phyloP scores from a whole-genome alignment of 92 coral and sea anemone genomes.

The Actinernus sp. region DNA sequence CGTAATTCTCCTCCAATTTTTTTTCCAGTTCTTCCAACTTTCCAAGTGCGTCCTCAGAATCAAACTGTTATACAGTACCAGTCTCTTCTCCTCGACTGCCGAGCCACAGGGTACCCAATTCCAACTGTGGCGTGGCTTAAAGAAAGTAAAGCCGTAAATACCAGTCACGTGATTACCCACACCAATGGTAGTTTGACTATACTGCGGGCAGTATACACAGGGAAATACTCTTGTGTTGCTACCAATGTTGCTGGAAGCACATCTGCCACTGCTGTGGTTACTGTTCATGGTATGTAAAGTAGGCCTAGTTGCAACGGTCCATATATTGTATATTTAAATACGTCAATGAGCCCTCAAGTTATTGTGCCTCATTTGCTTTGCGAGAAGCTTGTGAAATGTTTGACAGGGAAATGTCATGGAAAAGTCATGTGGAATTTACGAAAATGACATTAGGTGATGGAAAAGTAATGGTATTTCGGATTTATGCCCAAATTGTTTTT shows the following conservation, averaged over 20 bases:
- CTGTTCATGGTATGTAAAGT: constrained; percentile 91
- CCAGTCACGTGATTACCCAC: constrained; percentile 63
- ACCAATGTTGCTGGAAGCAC: constrained; percentile 77
- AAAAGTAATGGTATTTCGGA: too few relatives aligned
- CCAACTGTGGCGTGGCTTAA: constrained; percentile 84
- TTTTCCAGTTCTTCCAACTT: constrained; percentile 86
- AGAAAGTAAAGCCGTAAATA: constrained; percentile 53
- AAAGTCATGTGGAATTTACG: too few relatives aligned
- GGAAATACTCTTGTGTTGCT: constrained; percentile 75
- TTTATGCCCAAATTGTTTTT: too few relatives aligned
- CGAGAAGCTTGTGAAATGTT: too few relatives aligned
- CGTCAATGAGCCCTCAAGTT: too few relatives aligned
- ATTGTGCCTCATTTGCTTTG: too few relatives aligned
- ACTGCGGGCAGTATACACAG: constrained; percentile 45
- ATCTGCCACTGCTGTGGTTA: constrained; percentile 39
- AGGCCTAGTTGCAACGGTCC: too few relatives aligned
- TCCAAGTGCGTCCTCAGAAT: constrained; percentile 60
- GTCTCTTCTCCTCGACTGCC: constrained; percentile 74
- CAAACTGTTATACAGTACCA: constrained; percentile 66
- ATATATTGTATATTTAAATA: too few relatives aligned
- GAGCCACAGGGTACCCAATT: constrained; percentile 75
- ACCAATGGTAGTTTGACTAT: constrained; percentile 79
- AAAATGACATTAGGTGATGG: too few relatives aligned
- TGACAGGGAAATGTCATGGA: too few relatives aligned
- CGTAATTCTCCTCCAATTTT: too few relatives aligned